These are phyloP conservation scores for Eumaeus atala DNA, from an alignment of 1,140 invertebrate genomes.

Conservation along the genomic window DNA sequence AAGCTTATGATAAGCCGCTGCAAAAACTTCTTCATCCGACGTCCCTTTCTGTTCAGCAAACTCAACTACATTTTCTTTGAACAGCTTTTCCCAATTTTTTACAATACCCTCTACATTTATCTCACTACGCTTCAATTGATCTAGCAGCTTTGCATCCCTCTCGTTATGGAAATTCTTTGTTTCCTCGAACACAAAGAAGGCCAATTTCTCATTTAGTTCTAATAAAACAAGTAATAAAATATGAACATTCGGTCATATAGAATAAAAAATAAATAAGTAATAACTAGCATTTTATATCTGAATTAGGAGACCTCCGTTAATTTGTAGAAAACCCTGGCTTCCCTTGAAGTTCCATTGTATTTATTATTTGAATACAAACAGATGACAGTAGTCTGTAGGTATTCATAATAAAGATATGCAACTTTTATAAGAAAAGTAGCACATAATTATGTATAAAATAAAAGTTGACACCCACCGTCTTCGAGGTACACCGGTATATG, in stretches of 20 bases:
- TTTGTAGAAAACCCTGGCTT: too few relatives aligned
- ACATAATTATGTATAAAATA: too few relatives aligned
- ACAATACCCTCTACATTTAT: constrained; percentile 60
- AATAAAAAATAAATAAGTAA: neutral
- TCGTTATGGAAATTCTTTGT: constrained; percentile 75
- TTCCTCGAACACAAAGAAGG: constrained; percentile 67
- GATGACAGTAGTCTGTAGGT: too few relatives aligned
- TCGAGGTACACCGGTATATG: constrained; percentile 82
- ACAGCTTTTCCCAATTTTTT: constrained; percentile 63
- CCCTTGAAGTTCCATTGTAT: too few relatives aligned
- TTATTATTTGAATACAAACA: too few relatives aligned
- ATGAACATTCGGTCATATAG: neutral
- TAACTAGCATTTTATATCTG: too few relatives aligned
- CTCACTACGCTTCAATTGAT: constrained; percentile 58
- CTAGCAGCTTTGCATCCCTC: constrained; percentile 72
- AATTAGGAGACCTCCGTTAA: too few relatives aligned
- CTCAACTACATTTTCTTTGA: constrained; percentile 74
- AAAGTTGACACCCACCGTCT: constrained; percentile 49
- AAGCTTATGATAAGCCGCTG: constrained; percentile 86
- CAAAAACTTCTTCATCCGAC: constrained; percentile 84
- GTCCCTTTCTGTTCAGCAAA: constrained; percentile 81
- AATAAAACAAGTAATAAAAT: constrained; percentile 25
- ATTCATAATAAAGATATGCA: too few relatives aligned
- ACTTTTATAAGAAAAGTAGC: too few relatives aligned
- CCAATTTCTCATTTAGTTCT: constrained; percentile 73